A percentile compares a stretch with the other conserved stretches of the same genome.
Evolutionary conservation across 2,113 vertebrate species (phyloP).

Genomic region (Myiopsitta monachus): DNA sequence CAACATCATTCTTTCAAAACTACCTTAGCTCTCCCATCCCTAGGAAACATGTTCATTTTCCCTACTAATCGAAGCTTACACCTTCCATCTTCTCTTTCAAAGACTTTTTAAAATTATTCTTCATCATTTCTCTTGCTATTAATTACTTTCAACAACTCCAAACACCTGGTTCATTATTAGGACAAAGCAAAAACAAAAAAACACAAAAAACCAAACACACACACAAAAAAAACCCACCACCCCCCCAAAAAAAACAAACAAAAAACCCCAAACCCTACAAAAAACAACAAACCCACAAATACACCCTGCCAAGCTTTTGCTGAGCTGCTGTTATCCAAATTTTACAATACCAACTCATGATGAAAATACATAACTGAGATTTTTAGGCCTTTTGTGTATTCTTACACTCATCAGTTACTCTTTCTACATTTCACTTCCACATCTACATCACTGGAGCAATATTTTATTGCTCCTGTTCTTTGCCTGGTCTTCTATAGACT

Average conservation of each 20-base stretch:
- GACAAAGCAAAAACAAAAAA: not conserved
- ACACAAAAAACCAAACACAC: too few relatives aligned
- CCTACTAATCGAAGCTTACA: not conserved
- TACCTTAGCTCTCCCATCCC: not conserved
- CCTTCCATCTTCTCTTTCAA: not conserved
- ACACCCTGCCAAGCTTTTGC: not conserved
- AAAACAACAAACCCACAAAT: not conserved
- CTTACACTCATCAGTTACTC: not conserved
- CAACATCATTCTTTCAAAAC: not conserved
- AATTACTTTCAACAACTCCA: not conserved
- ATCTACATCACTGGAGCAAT: not conserved
- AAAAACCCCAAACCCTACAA: not conserved
- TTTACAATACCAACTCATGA: not conserved
- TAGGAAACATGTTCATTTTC: not conserved
- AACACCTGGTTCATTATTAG: not conserved
- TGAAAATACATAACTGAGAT: not conserved
- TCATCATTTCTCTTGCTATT: not conserved
- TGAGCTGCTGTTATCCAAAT: not conserved
- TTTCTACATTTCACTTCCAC: not conserved
- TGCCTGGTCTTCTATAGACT: not conserved
- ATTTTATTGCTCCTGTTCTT: not conserved
- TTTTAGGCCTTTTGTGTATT: not conserved
- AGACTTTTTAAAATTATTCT: not conserved
- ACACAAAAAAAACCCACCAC: too few relatives aligned
- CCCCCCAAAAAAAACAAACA: too few relatives aligned